Evolutionary conservation across 2,113 vertebrate genomes (phyloP), one percentile per base, ranked within the genome.

Genomic region (Lonchura striata): DNA sequence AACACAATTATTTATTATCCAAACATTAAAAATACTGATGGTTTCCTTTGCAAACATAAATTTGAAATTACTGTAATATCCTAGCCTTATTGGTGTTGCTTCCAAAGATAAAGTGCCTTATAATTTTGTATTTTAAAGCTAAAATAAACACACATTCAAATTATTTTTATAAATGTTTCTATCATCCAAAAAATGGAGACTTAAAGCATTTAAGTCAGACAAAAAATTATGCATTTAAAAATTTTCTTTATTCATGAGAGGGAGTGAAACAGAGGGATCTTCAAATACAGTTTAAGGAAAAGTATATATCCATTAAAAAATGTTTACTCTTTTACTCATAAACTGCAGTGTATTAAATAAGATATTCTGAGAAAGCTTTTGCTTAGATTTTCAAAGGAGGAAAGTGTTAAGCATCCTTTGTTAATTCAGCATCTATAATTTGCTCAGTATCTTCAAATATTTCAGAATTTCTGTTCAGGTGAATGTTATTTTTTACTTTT

Each of bases 141-240:
- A 72, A 87, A 84, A 72, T 30, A 68, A 53, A 19, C 53, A 53
- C 9, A 12, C 4, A 53, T 86, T 76, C 18, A 63, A 52, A 50
- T 41, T 6, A 39, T 0, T 0, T 33, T 65, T 56, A 42, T 65
- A 66, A 60, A 42, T 19, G 4, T 54, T 71, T 7, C 2, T 71
- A 9, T 64, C 8, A 31, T 75, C 20, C 19, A 47, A 68, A 86
- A 72, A 50, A n/a, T 9, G 3, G 7, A 72, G 25, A 10, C 15
- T 50, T 31, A 21, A 80, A 46, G 8, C 37, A 6, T 69, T 81
- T 72, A 15, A 42, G 6, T 46, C 44, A 63, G 9, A 54, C 3
- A 1, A 52, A 50, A 66, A 27, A 46, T 6, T 37, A 41, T 11
- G 5, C 4, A 41, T 80, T 76, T 68, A 76, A 83, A 49, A 1